phyloP scores from a whole-genome alignment of 1,140 invertebrate genomes.

The Drosophila pandora region DNA sequence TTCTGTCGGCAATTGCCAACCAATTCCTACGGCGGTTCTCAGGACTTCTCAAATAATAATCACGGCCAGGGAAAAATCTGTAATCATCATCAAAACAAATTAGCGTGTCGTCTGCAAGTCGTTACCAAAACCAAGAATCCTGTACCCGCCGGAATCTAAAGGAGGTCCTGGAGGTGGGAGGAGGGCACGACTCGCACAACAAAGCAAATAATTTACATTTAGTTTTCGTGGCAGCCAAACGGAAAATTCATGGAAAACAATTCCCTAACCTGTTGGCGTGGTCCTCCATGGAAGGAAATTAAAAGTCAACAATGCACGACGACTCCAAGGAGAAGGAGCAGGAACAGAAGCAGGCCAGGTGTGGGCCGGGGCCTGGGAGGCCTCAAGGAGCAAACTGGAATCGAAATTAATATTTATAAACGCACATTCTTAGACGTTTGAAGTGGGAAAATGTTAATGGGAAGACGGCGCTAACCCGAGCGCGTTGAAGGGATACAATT shows the following conservation, averaged over 20 bases:
- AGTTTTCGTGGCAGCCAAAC: slow-evolving; percentile 61
- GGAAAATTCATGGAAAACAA: slow-evolving; percentile 61
- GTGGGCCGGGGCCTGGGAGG: background rate
- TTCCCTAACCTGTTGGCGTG: slow-evolving; percentile 62
- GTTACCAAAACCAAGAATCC: slow-evolving; percentile 34
- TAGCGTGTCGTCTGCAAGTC: slow-evolving; percentile 66
- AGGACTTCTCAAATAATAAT: slow-evolving; percentile 49
- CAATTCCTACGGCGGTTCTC: slow-evolving; percentile 11
- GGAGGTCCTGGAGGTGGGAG: slow-evolving; percentile 10
- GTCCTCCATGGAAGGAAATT: slow-evolving; percentile 58
- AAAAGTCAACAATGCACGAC: slow-evolving; percentile 70
- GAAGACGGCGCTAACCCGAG: slow-evolving; percentile 29
- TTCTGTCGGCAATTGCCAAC: slow-evolving; percentile 15
- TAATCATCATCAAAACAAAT: slow-evolving; percentile 64
- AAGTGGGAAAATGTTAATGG: slow-evolving; percentile 46
- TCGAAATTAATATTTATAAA: slow-evolving; percentile 81
- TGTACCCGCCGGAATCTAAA: background rate
- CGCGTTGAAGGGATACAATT: slow-evolving; percentile 8
- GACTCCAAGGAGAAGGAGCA: slow-evolving; percentile 5
- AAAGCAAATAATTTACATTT: slow-evolving; percentile 68
- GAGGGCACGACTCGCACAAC: slow-evolving; percentile 10
- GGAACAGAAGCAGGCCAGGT: background rate
- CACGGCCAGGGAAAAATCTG: slow-evolving; percentile 28
- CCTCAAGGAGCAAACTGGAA: slow-evolving; percentile 18
- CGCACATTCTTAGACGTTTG: slow-evolving; percentile 43